These are phyloP conservation scores for Melanotaenia duboulayi DNA, from an alignment of 2,113 vertebrate genomes.

Conservation along the genomic window DNA sequence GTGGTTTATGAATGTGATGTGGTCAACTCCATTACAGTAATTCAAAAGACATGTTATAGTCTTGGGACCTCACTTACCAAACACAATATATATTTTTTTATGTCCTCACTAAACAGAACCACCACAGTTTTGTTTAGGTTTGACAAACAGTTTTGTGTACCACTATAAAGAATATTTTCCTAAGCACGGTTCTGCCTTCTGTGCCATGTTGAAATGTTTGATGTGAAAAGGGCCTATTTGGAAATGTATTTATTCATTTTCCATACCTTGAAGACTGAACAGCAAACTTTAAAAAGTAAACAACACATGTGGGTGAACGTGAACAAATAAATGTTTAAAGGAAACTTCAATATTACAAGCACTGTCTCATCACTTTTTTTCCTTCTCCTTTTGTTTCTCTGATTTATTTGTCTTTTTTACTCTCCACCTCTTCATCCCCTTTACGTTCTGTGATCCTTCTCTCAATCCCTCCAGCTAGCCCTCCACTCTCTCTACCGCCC, in stretches of 20 bases:
- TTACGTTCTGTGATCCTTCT: conserved; percentile 49
- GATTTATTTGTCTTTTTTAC: conserved; percentile 47
- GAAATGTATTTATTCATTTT: background rate
- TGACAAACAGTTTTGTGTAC: no score
- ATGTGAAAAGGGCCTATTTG: conserved; percentile 9
- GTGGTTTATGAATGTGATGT: no score
- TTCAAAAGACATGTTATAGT: no score
- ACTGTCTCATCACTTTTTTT: conserved; percentile 13
- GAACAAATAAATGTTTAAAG: conserved; percentile 26
- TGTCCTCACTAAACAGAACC: no score
- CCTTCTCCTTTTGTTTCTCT: conserved; percentile 33
- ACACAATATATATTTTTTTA: no score
- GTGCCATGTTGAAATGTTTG: no score
- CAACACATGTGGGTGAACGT: conserved; percentile 5
- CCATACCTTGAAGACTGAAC: conserved; percentile 1
- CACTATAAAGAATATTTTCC: no score
- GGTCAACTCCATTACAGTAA: no score
- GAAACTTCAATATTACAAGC: conserved; percentile 25
- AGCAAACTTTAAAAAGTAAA: background rate
- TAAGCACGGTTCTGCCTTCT: no score
- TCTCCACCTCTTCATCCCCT: conserved; percentile 51
- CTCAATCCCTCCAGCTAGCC: conserved; percentile 56
- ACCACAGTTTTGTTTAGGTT: no score
- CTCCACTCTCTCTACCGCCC: conserved; percentile 54
- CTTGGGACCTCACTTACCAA: no score